Evolutionary conservation across 2,113 vertebrate species (phyloP).

Genomic region (Onychorhynchus coronatus): DNA sequence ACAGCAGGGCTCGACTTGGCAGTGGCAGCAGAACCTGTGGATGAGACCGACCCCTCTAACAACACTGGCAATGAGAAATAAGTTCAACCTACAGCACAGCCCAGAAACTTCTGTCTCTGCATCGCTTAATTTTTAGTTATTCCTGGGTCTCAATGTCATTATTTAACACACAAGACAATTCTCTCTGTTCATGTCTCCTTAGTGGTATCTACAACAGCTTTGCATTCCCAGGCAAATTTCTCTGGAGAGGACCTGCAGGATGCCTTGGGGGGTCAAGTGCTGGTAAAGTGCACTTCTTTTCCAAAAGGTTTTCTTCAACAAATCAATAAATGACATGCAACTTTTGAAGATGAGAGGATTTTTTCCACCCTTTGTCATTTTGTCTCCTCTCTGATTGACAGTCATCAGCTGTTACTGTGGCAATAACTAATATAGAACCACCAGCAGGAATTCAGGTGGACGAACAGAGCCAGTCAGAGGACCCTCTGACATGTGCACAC

Average conservation of each 20-base stretch:
- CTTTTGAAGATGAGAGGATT: background rate
- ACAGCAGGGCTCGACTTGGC: background rate
- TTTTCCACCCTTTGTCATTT: background rate
- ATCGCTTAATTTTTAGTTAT: background rate
- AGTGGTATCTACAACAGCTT: background rate
- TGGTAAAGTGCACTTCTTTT: background rate
- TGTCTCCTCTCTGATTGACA: background rate
- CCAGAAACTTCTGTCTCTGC: background rate
- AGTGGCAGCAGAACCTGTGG: background rate
- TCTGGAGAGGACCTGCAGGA: background rate
- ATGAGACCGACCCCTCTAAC: accelerated
- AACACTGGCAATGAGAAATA: background rate
- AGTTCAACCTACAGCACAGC: background rate
- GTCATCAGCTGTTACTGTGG: background rate
- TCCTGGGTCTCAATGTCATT: background rate
- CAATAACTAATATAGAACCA: background rate
- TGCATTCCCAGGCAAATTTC: background rate
- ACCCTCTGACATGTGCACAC: background rate
- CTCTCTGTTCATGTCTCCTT: background rate
- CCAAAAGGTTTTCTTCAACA: background rate
- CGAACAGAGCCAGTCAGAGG: background rate
- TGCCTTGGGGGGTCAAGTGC: background rate
- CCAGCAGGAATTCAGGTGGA: background rate
- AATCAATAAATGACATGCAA: background rate
- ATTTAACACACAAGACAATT: background rate